These are phyloP conservation scores for Erpornis zantholeuca DNA, from an alignment of 2,113 vertebrate genomes.

Conservation along the genomic window DNA sequence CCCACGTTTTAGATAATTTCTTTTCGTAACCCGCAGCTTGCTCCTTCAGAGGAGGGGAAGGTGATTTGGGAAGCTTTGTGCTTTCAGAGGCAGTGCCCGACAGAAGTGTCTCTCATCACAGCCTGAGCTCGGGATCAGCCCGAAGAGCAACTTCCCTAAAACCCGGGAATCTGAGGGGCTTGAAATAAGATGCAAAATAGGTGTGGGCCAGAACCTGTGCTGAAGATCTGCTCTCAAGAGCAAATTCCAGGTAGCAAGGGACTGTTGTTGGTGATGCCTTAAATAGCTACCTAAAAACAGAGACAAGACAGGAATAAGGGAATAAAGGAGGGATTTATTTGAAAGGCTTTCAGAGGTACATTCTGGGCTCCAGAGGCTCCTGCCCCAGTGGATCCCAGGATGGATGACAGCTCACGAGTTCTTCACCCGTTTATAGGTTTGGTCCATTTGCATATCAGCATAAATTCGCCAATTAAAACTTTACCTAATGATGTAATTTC, in stretches of 20 bases:
- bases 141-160: neutral
- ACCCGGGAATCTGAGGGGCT: neutral
- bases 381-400: too few species aligned
- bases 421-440: too few species aligned
- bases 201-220: neutral
- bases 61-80: neutral
- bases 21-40: neutral
- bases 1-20: neutral
- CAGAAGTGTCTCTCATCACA: neutral
- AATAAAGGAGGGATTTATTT: too few species aligned
- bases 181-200: neutral
- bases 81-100: neutral
- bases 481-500: too few species aligned
- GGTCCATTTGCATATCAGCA: too few species aligned
- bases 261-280: neutral
- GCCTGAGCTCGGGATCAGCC: neutral
- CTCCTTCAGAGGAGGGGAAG: neutral
- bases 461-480: too few species aligned
- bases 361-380: too few species aligned
- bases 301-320: too few species aligned
- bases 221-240: fast-evolving
- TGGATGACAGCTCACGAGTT: too few species aligned
- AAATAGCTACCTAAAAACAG: too few species aligned
- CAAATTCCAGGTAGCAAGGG: neutral
- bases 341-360: too few species aligned